Evolutionary conservation across 2,113 vertebrate species (phyloP), one percentile per base, ranked within the genome.

Genomic region (Isichthys henryi): DNA sequence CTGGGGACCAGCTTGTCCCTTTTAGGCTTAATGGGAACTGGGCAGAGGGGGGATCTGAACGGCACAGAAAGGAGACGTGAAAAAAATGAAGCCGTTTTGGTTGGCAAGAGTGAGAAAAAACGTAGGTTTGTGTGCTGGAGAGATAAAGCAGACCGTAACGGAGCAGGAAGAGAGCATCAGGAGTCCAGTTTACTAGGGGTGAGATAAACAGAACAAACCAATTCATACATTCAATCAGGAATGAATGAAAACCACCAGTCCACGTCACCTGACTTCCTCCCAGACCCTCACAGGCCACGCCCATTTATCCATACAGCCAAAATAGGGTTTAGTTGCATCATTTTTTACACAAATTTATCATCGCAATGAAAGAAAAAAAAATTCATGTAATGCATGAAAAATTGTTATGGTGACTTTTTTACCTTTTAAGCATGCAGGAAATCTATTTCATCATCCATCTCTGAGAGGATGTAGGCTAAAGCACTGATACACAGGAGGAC

Each of bases 371-470:
- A 39, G 4, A 80, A 80, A 80, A 80, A 80, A 80, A 80, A 39
- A 39, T 2, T 19, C 5, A 35, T 80, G 13, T 39, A 19, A 43
- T 19, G 31, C 74, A 80, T 77, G 70, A 39, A 39, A 77, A 66
- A 66, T 66, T 77, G 35, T 17, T 39, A 39, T 77, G 27, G 31
- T 6, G 27, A 77, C 31, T 17, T 35, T 39, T 74, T 77, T 35
- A 77, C 27, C 11, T 17, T 77, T 85, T 85, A 23, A 27, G 83
- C 23, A 49, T 48, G 45, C 82, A 49, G 46, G 46, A 86, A 85
- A 45, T 85, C 39, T 49, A 49, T 85, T 85, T 85, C 46, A 49
- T 85, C 82, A 85, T 85, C 82, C 43, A 49, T 85, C 45, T 85
- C 49, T 49, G 46, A 45, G 21, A 27, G 21, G 35, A 27, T 48